Evolutionary conservation across 2,797 vertebrate genomes (phyloP).

Genomic region (Acipenser ruthenus): DNA sequence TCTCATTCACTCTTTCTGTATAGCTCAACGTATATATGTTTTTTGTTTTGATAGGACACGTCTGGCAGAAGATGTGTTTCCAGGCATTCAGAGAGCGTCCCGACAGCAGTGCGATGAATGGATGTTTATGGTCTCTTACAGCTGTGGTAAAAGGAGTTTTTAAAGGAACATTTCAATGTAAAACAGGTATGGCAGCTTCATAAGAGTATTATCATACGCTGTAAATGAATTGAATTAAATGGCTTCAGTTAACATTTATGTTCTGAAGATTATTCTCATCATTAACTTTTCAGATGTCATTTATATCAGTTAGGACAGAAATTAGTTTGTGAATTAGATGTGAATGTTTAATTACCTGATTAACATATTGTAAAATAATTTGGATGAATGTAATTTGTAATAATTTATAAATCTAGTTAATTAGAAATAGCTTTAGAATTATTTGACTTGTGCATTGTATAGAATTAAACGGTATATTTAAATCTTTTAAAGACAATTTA

Average conservation of each 20-base stretch:
- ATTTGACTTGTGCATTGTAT: too few species aligned
- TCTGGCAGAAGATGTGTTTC: conserved; percentile 61
- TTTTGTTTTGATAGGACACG: conserved; percentile 38
- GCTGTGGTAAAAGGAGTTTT: conserved; percentile 55
- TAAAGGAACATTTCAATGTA: conserved; percentile 39
- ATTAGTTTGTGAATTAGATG: too few species aligned
- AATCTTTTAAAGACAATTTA: too few species aligned
- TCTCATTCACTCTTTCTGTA: background rate
- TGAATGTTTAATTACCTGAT: background rate
- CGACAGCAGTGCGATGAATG: conserved; percentile 25
- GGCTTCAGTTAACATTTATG: too few species aligned
- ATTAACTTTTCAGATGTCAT: background rate
- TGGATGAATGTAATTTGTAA: background rate
- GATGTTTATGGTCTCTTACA: conserved; percentile 65
- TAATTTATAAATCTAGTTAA: background rate
- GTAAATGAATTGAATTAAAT: too few species aligned
- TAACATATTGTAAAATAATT: background rate
- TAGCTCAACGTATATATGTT: background rate
- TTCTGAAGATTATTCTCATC: too few species aligned
- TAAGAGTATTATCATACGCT: too few species aligned
- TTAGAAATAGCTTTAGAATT: background rate
- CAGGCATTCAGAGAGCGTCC: conserved; percentile 44
- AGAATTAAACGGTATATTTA: too few species aligned
- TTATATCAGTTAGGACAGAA: too few species aligned
- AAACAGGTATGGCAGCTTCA: conserved; percentile 37